Conservation (phyloP, 1,140 invertebrate genomes). For the Frieseomelitta varia region DNA sequence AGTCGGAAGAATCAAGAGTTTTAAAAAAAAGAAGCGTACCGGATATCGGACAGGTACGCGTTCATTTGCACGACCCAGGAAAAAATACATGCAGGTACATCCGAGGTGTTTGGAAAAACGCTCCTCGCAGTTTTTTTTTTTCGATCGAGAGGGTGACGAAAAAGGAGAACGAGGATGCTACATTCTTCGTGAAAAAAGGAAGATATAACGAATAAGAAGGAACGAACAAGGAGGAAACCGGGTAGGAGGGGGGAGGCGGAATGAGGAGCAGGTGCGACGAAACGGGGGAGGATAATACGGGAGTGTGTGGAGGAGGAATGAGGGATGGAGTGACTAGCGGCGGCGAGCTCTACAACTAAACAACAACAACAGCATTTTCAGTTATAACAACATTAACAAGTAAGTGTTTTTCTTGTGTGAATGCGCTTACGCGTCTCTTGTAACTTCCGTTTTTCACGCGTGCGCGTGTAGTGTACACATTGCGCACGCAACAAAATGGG, state of each 20-base stretch:
- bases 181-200: not conserved
- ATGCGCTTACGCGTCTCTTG: conserved; percentile 60
- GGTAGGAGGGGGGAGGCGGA: too few species aligned
- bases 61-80: conserved; percentile 4
- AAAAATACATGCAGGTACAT: conserved; percentile 1
- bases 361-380: conserved; percentile 83
- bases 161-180: conserved; percentile 1
- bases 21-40: not conserved
- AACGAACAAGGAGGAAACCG: not conserved
- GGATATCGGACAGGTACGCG: not conserved
- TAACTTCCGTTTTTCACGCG: conserved; percentile 23
- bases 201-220: conserved; percentile 1
- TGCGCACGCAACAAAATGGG: conserved; percentile 22
- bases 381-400: conserved; percentile 83
- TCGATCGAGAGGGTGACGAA: not conserved
- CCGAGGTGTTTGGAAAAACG: not conserved
- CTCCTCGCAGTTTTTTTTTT: conserved; percentile 14
- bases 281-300: too few species aligned
- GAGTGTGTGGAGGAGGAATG: conserved; percentile 19
- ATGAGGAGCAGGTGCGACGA: too few species aligned
- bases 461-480: conserved; percentile 25
- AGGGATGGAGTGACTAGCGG: conserved; percentile 79
- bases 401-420: conserved; percentile 79
- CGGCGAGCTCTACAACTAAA: conserved; percentile 83
- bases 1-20: not conserved